phyloP scores from a whole-genome alignment of 2,113 vertebrate species.

The Sphaerodactylus townsendi region DNA sequence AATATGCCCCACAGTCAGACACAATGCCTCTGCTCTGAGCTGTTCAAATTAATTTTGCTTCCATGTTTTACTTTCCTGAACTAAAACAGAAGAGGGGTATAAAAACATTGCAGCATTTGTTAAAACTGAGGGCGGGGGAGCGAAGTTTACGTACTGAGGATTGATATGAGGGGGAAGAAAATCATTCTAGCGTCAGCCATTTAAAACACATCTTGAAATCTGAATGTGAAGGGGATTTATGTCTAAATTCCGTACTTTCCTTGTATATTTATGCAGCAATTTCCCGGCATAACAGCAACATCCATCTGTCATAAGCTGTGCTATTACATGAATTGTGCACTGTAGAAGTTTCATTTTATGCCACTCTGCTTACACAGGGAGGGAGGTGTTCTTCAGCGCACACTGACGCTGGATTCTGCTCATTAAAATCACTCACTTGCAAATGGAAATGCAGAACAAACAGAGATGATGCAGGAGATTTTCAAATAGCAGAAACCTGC shows the following conservation, averaged over 20 bases:
- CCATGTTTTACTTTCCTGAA: constrained; percentile 45
- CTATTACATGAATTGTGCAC: constrained; percentile 44
- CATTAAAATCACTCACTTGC: constrained; percentile 48
- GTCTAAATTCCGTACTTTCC: constrained; percentile 51
- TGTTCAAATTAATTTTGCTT: constrained; percentile 14
- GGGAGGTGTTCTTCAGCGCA: constrained; percentile 49
- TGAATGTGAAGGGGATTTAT: constrained; percentile 52
- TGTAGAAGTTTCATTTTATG: constrained; percentile 52
- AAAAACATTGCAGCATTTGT: constrained; percentile 41
- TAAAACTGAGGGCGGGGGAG: constrained; percentile 42
- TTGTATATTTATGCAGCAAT: constrained; percentile 52
- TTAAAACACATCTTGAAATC: constrained; percentile 47
- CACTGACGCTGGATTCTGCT: constrained; percentile 40
- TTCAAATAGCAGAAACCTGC: constrained; percentile 39
- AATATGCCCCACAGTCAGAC: too few relatives aligned
- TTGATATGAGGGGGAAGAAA: constrained; percentile 10
- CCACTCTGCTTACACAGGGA: constrained; percentile 54
- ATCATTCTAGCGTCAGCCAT: constrained; percentile 59
- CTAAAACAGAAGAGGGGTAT: constrained; percentile 37
- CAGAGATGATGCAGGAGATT: constrained; percentile 24
- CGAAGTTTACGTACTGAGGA: constrained; percentile 17
- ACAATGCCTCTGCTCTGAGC: neutral
- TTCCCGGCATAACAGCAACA: constrained; percentile 55
- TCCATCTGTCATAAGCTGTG: constrained; percentile 59
- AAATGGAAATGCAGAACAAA: constrained; percentile 46